These are phyloP conservation scores for Pyrrhosoma nymphula DNA, from an alignment of 2,888 invertebrate species.

Conservation along the genomic window DNA sequence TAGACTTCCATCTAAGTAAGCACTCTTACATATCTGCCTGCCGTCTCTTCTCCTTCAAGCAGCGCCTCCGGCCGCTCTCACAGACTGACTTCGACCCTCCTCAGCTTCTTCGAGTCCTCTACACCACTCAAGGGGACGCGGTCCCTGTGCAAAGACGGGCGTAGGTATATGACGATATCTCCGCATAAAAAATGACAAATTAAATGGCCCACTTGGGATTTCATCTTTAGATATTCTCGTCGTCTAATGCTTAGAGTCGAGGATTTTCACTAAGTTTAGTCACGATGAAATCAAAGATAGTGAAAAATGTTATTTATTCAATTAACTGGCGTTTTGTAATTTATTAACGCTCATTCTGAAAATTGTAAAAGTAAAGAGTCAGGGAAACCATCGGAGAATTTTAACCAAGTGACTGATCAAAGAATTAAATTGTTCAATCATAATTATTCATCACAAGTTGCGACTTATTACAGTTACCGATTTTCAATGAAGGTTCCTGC, in stretches of 20 bases:
- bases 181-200: not conserved
- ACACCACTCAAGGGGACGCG: not conserved
- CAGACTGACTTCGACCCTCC: not conserved
- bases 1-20: constrained; percentile 43
- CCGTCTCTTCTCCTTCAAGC: not conserved
- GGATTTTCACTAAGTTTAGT: not conserved
- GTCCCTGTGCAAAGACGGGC: not conserved
- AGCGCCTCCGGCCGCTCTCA: constrained; percentile 18
- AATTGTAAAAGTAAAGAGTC: no score
- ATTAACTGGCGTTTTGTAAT: no score
- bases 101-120: not conserved
- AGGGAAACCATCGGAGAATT: no score
- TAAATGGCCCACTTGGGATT: not conserved
- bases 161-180: not conserved
- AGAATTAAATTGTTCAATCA: no score
- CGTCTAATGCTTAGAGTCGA: not conserved
- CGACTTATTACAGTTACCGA: no score
- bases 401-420: no score
- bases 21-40: constrained; percentile 24
- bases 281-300: no score
- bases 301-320: no score
- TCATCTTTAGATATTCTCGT: not conserved
- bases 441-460: no score
- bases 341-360: no score
- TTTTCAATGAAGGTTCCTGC: no score